A percentile compares a stretch with the other conserved stretches of the same genome.
Evolutionary conservation across 2,113 vertebrate species (phyloP).

Genomic region (Numenius arquata): DNA sequence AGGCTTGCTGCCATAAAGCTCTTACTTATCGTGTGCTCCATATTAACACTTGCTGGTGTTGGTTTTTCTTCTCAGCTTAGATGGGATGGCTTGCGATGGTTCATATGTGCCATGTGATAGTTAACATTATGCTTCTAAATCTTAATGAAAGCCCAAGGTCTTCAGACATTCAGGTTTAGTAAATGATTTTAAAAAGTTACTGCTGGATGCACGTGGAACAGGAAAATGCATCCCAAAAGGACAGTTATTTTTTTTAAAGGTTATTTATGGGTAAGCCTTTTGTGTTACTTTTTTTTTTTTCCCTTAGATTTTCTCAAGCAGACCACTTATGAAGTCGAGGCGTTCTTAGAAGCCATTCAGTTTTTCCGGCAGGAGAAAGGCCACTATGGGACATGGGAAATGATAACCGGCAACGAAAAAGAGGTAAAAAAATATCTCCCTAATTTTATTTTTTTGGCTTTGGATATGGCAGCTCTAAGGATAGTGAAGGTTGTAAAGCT

Average conservation of each 20-base stretch:
- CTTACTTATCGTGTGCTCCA: background rate
- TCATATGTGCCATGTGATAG: background rate
- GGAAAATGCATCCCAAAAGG: background rate
- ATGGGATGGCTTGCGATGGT: background rate
- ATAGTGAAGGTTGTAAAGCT: background rate
- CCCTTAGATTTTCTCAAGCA: constrained; percentile 86
- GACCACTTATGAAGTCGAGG: constrained; percentile 80
- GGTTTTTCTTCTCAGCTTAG: background rate
- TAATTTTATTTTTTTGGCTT: background rate
- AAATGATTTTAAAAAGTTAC: background rate
- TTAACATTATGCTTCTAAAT: background rate
- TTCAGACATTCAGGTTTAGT: background rate
- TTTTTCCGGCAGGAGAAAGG: constrained; percentile 87
- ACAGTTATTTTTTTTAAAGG: background rate
- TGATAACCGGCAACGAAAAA: constrained; percentile 84
- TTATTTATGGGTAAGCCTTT: background rate
- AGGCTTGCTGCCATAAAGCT: background rate
- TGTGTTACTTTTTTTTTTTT: background rate
- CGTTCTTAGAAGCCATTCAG: constrained; percentile 87
- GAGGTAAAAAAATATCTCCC: constrained; percentile 69
- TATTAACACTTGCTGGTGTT: background rate
- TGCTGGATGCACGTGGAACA: background rate
- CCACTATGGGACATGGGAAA: constrained; percentile 83
- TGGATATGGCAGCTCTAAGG: background rate
- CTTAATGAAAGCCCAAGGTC: background rate